phyloP scores from a whole-genome alignment of 2,888 invertebrate genomes.

The Troides oblongomaculatus region DNA sequence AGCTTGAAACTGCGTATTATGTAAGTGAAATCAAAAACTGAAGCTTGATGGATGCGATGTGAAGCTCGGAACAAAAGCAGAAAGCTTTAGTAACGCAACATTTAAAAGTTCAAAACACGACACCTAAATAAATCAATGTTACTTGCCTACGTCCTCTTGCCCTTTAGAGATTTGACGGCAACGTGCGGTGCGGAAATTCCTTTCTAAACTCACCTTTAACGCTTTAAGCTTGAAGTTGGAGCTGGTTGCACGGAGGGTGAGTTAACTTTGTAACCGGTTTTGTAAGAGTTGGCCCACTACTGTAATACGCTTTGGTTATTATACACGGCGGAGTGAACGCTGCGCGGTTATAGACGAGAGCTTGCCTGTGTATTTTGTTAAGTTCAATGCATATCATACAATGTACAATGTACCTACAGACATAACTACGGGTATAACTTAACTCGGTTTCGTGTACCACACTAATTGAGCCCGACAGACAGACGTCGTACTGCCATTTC shows the following conservation, averaged over 20 bases:
- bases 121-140: slow-evolving; percentile 40
- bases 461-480: too few relatives aligned
- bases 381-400: too few relatives aligned
- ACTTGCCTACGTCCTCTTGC: slow-evolving; percentile 37
- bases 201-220: slow-evolving; percentile 3
- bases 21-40: too few relatives aligned
- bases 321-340: background rate
- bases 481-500: too few relatives aligned
- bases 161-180: slow-evolving; percentile 37
- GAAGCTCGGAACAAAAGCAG: too few relatives aligned
- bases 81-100: background rate
- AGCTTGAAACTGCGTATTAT: too few relatives aligned
- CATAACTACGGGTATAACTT: too few relatives aligned
- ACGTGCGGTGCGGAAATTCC: background rate
- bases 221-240: background rate
- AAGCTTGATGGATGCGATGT: too few relatives aligned
- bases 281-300: slow-evolving; percentile 29
- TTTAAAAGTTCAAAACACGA: slow-evolving; percentile 32
- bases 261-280: slow-evolving; percentile 26
- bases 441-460: too few relatives aligned
- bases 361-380: too few relatives aligned
- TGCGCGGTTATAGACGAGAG: background rate
- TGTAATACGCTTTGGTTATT: slow-evolving; percentile 23
- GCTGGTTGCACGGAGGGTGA: background rate
- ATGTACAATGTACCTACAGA: too few relatives aligned